Percentiles rank a stretch among this genome's conserved stretches.
phyloP scores from a whole-genome alignment of 2,113 vertebrate genomes.

The Anseranas semipalmata region DNA sequence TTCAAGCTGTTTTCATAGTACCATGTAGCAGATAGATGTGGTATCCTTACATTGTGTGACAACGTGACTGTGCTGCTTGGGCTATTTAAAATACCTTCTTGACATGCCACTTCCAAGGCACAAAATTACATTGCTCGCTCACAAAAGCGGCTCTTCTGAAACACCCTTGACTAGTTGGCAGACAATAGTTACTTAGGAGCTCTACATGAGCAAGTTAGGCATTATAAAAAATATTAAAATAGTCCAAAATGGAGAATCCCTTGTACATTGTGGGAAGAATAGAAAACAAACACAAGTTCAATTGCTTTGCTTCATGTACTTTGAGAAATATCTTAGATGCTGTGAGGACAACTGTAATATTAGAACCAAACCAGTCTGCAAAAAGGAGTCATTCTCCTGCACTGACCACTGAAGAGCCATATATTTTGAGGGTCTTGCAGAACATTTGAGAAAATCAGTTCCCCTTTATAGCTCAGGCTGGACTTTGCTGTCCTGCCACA shows the following conservation, averaged over 20 bases:
- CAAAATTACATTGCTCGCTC: not conserved
- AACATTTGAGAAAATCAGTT: not conserved
- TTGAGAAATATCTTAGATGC: not conserved
- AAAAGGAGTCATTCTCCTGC: not conserved
- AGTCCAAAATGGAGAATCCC: not conserved
- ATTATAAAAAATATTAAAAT: not conserved
- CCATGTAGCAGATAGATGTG: not conserved
- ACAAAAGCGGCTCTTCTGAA: not conserved
- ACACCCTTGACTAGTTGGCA: not conserved
- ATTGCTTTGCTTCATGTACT: not conserved
- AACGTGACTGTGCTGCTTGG: not conserved
- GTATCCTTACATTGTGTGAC: not conserved
- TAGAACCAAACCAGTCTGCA: not conserved
- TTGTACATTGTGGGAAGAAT: accelerated
- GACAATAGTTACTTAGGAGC: not conserved
- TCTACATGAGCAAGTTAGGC: not conserved
- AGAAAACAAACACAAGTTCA: not conserved
- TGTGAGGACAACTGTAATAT: not conserved
- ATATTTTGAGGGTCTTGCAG: not conserved
- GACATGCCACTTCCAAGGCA: not conserved
- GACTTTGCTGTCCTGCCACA: not conserved
- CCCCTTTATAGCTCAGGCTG: not conserved
- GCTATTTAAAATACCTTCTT: not conserved
- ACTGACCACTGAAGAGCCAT: not conserved
- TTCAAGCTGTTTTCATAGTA: not conserved